phyloP scores from a whole-genome alignment of 2,113 vertebrate species.

The Perca schrenkii region DNA sequence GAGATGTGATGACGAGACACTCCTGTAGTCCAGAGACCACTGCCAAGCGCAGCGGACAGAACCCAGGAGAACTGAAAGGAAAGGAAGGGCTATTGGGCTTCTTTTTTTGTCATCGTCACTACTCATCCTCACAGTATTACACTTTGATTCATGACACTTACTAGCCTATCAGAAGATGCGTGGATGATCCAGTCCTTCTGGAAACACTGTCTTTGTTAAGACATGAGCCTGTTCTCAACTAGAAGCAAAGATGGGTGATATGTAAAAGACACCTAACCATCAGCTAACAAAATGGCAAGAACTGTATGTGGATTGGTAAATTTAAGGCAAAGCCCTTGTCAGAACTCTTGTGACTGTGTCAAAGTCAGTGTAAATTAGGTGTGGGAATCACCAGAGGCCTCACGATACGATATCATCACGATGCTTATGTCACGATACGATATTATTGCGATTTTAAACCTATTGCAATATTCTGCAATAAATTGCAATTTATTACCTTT shows the following conservation, averaged over 20 bases:
- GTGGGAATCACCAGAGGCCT: no score
- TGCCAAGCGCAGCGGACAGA: background rate
- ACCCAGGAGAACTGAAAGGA: background rate
- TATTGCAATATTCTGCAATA: no score
- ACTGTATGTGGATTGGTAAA: background rate
- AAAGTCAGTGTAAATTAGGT: background rate
- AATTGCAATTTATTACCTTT: no score
- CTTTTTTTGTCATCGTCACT: background rate
- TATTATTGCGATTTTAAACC: no score
- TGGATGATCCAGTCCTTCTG: background rate
- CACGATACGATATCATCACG: no score
- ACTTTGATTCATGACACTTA: constrained; percentile 13
- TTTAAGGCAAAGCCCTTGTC: background rate
- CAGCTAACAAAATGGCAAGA: background rate
- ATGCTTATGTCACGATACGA: no score
- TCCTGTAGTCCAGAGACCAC: background rate
- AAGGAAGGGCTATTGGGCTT: background rate
- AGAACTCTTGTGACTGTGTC: background rate
- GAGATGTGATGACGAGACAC: constrained; percentile 27
- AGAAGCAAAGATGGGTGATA: background rate
- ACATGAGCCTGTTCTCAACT: background rate
- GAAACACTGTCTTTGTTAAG: background rate
- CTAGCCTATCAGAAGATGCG: background rate
- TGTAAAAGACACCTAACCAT: background rate
- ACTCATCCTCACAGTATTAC: background rate